phyloP scores from a whole-genome alignment of 1,140 invertebrate genomes.

The Heliconius himera region DNA sequence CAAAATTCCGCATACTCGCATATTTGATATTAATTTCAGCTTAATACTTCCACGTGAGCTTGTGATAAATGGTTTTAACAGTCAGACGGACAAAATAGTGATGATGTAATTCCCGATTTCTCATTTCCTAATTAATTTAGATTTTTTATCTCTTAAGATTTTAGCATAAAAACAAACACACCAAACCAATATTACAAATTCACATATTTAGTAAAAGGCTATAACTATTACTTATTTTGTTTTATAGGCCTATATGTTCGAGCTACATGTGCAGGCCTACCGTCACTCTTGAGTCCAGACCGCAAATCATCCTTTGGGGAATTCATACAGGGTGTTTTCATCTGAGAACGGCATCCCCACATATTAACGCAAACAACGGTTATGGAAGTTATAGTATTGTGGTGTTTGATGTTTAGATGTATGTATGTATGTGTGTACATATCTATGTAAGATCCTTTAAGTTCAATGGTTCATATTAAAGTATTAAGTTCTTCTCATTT shows the following conservation, averaged over 20 bases:
- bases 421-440: not conserved
- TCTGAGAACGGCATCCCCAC: constrained; percentile 37
- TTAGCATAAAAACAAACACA: not conserved
- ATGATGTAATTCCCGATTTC: too few species aligned
- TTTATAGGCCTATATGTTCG: not conserved
- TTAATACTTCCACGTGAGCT: too few species aligned
- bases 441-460: not conserved
- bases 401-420: not conserved
- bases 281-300: constrained; percentile 53
- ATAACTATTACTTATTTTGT: not conserved
- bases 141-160: not conserved
- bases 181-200: too few species aligned
- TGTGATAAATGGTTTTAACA: too few species aligned
- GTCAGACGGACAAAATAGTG: too few species aligned
- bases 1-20: too few species aligned
- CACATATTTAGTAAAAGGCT: too few species aligned
- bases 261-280: constrained; percentile 53
- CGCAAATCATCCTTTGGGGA: constrained; percentile 56
- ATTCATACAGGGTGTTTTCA: constrained; percentile 38
- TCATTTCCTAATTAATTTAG: too few species aligned
- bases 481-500: not conserved
- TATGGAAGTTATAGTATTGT: constrained; percentile 15
- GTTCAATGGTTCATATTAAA: not conserved
- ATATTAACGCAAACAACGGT: constrained; percentile 36
- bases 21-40: too few species aligned